These are phyloP conservation scores for Drosophila tsacasi DNA, from an alignment of 1,140 invertebrate genomes.

Conservation along the genomic window DNA sequence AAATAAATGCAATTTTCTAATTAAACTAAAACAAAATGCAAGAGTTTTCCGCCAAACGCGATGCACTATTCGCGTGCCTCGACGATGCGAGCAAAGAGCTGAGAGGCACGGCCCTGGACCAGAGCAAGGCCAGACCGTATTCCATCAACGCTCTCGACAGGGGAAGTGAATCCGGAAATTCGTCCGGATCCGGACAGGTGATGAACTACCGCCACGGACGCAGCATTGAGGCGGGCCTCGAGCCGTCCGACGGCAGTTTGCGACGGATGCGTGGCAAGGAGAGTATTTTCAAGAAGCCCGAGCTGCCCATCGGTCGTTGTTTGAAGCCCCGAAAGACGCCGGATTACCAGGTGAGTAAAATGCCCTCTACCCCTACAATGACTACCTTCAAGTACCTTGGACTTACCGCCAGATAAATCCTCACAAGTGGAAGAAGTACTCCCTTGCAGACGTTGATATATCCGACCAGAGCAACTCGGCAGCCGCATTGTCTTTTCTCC, in stretches of 20 bases:
- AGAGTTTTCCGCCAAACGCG: conserved; percentile 86
- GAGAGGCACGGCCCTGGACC: conserved; percentile 85
- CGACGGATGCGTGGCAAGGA: conserved; percentile 89
- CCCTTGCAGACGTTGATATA: conserved; percentile 91
- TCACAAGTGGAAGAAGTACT: conserved; percentile 92
- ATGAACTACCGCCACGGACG: conserved; percentile 67
- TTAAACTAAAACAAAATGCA: conserved; percentile 60
- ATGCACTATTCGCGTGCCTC: conserved; percentile 86
- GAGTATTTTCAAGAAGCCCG: conserved; percentile 91
- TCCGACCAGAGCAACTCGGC: conserved; percentile 90
- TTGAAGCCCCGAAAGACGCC: conserved; percentile 87
- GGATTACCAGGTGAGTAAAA: conserved; percentile 86
- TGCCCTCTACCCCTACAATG: conserved; percentile 33
- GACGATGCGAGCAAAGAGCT: conserved; percentile 86
- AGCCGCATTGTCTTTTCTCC: conserved; percentile 90
- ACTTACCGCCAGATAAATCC: conserved; percentile 87
- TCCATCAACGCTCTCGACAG: conserved; percentile 65
- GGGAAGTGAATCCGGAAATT: conserved; percentile 12
- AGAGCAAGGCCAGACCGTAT: conserved; percentile 69
- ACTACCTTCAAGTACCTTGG: background rate
- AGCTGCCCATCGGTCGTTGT: conserved; percentile 87
- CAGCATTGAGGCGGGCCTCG: conserved; percentile 35
- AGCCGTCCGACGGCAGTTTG: conserved; percentile 70
- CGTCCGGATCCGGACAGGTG: conserved; percentile 31
- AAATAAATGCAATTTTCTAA: conserved; percentile 9